Evolutionary conservation across 2,113 vertebrate genomes (phyloP).

Genomic region (Mustelus asterias): DNA sequence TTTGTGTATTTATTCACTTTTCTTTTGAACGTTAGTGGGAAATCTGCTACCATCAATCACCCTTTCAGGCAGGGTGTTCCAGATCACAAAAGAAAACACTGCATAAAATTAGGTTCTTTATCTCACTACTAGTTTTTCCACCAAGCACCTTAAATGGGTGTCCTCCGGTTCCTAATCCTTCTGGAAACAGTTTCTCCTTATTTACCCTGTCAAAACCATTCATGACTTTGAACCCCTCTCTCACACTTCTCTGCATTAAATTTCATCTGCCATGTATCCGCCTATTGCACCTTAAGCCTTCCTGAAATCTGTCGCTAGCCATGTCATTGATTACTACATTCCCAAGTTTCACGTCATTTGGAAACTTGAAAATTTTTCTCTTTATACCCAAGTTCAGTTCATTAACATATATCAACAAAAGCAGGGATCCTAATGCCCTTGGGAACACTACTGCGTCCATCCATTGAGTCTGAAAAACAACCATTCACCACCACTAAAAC

Average conservation of each 20-base stretch:
- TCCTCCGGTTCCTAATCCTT: neutral
- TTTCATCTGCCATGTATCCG: neutral
- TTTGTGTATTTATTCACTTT: neutral
- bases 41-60: neutral
- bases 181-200: neutral
- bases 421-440: no score
- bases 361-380: no score
- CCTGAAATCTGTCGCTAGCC: no score
- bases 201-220: no score
- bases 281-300: neutral
- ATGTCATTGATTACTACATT: no score
- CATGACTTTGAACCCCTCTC: no score
- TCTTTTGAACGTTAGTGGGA: neutral
- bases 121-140: neutral
- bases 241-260: neutral
- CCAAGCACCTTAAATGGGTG: neutral
- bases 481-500: neutral
- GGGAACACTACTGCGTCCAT: neutral
- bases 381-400: no score
- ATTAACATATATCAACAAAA: no score
- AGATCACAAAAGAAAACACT: neutral
- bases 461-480: neutral
- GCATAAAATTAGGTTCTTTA: neutral
- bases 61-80: neutral
- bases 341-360: no score